Evolutionary conservation across 2,113 vertebrate species (phyloP).

Genomic region (Tautogolabrus adspersus): DNA sequence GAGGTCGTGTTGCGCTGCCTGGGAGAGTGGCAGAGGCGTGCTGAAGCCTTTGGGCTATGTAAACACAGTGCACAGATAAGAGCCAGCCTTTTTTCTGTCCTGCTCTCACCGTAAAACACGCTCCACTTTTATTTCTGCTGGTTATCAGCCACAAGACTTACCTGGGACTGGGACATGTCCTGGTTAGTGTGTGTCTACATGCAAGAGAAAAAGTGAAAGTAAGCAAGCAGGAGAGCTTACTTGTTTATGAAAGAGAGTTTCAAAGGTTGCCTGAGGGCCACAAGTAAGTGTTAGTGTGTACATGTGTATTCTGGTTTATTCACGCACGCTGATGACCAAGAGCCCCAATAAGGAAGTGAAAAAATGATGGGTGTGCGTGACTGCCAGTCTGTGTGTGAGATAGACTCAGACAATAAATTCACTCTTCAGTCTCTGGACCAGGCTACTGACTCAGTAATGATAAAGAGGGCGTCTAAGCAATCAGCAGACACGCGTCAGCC

Average conservation of each 20-base stretch:
- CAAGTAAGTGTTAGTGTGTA: not conserved
- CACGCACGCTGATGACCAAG: not conserved
- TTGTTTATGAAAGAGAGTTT: constrained; percentile 13
- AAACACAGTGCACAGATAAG: constrained; percentile 70
- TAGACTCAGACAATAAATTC: constrained; percentile 37
- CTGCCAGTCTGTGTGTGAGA: constrained; percentile 1
- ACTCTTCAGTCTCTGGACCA: constrained; percentile 8
- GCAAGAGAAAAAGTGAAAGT: constrained; percentile 2
- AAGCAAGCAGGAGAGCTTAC: not conserved
- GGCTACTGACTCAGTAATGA: not conserved
- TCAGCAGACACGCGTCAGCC: not conserved
- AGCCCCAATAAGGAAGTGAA: constrained; percentile 35
- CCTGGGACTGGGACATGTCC: not conserved
- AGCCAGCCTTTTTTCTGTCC: constrained; percentile 33
- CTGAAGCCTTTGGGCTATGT: constrained; percentile 65
- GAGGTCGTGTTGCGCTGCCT: constrained; percentile 53
- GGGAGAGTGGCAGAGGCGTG: constrained; percentile 70
- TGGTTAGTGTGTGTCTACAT: not conserved
- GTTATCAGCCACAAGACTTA: constrained; percentile 4
- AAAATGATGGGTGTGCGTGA: constrained; percentile 16
- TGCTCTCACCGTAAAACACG: constrained; percentile 6
- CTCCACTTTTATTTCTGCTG: not conserved
- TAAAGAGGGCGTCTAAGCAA: constrained; percentile 13
- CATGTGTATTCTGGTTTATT: not conserved
- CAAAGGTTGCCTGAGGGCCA: constrained; percentile 9